Percentiles rank a stretch among this genome's conserved stretches.
These are phyloP conservation scores for Ptiloglossa arizonensis DNA, from an alignment of 1,140 invertebrate genomes.

Conservation along the genomic window DNA sequence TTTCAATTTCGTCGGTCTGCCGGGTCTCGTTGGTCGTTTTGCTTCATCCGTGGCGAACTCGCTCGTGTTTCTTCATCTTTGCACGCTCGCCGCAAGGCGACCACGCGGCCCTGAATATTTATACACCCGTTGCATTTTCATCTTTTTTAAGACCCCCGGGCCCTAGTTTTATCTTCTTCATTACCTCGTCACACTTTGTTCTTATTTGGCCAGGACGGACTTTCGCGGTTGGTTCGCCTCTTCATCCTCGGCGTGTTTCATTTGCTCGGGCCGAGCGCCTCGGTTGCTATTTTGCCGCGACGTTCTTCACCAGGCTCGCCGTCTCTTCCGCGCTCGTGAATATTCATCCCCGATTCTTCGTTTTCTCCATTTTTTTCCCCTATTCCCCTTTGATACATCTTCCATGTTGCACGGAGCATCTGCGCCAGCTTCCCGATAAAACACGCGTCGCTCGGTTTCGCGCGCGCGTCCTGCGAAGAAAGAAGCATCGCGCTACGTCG, in stretches of 20 bases:
- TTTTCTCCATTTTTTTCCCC: background rate
- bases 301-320: no score
- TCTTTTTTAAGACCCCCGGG: slow-evolving; percentile 13
- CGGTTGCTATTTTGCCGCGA: slow-evolving; percentile 5
- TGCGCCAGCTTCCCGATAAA: background rate
- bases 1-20: slow-evolving; percentile 4
- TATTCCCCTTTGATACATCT: background rate
- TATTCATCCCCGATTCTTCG: background rate
- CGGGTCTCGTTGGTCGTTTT: background rate
- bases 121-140: background rate
- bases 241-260: background rate
- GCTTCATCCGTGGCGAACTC: background rate
- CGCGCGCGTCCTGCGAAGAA: background rate
- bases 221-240: background rate
- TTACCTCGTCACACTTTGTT: slow-evolving; percentile 5
- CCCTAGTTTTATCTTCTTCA: slow-evolving; percentile 7
- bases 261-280: background rate
- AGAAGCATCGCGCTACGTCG: no score
- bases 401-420: background rate
- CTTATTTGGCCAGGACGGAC: background rate
- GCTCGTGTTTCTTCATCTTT: background rate
- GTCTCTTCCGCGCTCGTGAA: background rate
- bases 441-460: background rate
- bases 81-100: background rate
- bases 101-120: slow-evolving; percentile 27